Conservation (phyloP, 2,797 vertebrate species). For the Microtus agrestis region DNA sequence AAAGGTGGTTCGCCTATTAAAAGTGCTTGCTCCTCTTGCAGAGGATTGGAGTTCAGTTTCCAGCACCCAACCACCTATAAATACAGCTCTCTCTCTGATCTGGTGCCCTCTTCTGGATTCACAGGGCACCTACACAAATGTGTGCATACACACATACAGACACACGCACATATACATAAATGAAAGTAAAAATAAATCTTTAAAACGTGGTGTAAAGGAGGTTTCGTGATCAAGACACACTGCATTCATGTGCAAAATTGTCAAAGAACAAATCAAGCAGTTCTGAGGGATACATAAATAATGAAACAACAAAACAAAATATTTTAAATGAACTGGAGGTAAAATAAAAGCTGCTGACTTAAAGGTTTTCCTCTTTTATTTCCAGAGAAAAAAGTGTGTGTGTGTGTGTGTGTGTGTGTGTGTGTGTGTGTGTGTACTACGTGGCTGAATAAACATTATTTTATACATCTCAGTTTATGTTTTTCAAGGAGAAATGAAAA, state of each 20-base stretch:
- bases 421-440: not conserved
- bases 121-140: not conserved
- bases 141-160: not conserved
- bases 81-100: not conserved
- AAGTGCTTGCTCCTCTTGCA: not conserved
- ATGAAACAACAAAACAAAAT: not conserved
- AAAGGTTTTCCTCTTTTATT: not conserved
- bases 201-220: not conserved
- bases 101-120: not conserved
- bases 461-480: not conserved
- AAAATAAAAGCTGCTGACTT: not conserved
- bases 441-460: not conserved
- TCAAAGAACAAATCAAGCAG: not conserved
- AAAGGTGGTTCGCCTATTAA: not conserved
- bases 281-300: not conserved
- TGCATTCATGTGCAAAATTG: not conserved
- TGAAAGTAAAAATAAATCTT: not conserved
- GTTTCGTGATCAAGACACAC: not conserved
- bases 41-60: not conserved
- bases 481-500: conserved; percentile 11
- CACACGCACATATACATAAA: not conserved
- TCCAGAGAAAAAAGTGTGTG: not conserved
- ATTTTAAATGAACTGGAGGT: not conserved
- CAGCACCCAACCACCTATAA: not conserved
- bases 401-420: not conserved